phyloP scores from a whole-genome alignment of 2,113 vertebrate genomes.

The Grus americana region DNA sequence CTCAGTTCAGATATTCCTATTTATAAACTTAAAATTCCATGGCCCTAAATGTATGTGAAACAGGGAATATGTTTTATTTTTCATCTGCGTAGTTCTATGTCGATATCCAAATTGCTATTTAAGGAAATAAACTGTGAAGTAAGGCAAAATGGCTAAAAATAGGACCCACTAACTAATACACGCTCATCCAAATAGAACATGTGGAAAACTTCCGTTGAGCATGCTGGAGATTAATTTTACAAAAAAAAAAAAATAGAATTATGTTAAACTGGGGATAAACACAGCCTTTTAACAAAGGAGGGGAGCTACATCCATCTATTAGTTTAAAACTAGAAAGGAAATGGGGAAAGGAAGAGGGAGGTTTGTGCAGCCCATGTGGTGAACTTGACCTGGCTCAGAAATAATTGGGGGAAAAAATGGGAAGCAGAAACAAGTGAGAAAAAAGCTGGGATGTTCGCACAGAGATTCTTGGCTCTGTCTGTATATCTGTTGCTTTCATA shows the following conservation, averaged over 20 bases:
- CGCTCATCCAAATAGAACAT: constrained; percentile 54
- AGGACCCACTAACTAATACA: constrained; percentile 40
- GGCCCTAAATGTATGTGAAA: constrained; percentile 4
- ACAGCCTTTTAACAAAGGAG: not conserved
- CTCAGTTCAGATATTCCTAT: not conserved
- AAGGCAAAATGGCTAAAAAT: constrained; percentile 72
- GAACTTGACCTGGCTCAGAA: constrained; percentile 2
- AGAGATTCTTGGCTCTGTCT: not conserved
- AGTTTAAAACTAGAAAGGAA: constrained; percentile 33
- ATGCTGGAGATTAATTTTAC: constrained; percentile 5
- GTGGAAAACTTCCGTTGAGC: constrained; percentile 47
- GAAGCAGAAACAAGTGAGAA: not conserved
- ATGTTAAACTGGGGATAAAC: constrained; percentile 2
- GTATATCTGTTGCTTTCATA: not conserved
- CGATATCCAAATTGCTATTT: constrained; percentile 65
- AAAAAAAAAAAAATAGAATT: not conserved
- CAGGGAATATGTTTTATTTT: constrained; percentile 29
- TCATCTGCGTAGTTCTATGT: constrained; percentile 17
- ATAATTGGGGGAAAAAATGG: not conserved
- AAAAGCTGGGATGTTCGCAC: not conserved
- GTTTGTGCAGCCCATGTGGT: not conserved
- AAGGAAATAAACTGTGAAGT: constrained; percentile 69
- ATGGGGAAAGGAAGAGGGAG: not conserved
- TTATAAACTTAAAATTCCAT: constrained; percentile 17
- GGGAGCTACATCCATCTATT: not conserved